phyloP scores from a whole-genome alignment of 2,888 invertebrate species.

The Caenorhabditis doughertyi region DNA sequence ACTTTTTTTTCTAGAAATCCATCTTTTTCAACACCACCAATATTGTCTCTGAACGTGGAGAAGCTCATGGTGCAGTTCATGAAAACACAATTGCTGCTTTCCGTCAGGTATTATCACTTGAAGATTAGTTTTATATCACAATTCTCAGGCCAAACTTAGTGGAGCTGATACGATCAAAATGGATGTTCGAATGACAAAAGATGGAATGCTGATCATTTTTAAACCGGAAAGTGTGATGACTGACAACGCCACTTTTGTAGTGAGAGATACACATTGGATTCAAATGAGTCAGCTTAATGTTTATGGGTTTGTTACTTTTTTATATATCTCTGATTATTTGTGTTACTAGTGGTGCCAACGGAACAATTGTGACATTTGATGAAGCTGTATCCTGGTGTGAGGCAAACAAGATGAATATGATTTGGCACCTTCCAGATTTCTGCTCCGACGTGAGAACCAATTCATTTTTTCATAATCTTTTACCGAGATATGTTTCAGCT shows the following conservation, averaged over 20 bases:
- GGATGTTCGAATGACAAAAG: conserved; percentile 60
- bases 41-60: conserved; percentile 42
- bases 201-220: conserved; percentile 50
- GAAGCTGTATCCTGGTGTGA: conserved; percentile 57
- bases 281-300: conserved; percentile 47
- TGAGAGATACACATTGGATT: conserved; percentile 56
- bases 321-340: not conserved
- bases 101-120: conserved; percentile 36
- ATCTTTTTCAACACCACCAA: conserved; percentile 17
- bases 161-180: conserved; percentile 61
- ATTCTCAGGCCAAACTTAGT: conserved; percentile 29
- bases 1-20: conserved; percentile 27
- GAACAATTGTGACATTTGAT: conserved; percentile 46
- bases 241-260: conserved; percentile 40
- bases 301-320: conserved; percentile 17
- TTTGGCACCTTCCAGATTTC: conserved; percentile 48
- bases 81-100: conserved; percentile 53
- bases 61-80: conserved; percentile 5
- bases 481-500: conserved; percentile 49
- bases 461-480: too few species aligned
- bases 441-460: conserved; percentile 40
- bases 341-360: conserved; percentile 45
- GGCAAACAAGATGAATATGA: conserved; percentile 59
- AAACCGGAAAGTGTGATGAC: not conserved
- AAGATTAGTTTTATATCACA: not conserved